These are phyloP conservation scores for Campoplex capitator DNA, from an alignment of 2,888 invertebrate species.

Conservation along the genomic window DNA sequence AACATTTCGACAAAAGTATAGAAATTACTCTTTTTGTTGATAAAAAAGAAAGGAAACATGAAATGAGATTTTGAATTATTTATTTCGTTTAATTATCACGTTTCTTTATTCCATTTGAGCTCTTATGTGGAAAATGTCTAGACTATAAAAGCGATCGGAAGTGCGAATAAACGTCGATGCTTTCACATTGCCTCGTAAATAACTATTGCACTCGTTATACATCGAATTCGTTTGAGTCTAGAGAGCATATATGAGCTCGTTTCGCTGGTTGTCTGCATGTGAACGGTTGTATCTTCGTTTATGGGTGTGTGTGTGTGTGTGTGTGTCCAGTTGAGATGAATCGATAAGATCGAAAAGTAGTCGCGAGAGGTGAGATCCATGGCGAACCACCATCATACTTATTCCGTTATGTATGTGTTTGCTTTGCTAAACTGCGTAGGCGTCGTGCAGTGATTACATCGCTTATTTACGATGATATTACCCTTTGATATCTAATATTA, in stretches of 20 bases:
- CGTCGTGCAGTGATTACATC: constrained; percentile 63
- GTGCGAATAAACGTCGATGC: constrained; percentile 64
- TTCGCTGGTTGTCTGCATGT: constrained; percentile 35
- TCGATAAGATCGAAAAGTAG: constrained; percentile 67
- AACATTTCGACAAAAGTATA: neutral
- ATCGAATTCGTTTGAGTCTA: constrained; percentile 47
- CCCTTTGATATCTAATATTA: constrained; percentile 59
- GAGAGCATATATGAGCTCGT: constrained; percentile 38
- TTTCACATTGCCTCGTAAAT: constrained; percentile 61
- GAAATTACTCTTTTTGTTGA: too few relatives aligned
- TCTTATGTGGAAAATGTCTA: constrained; percentile 42
- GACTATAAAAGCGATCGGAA: constrained; percentile 49
- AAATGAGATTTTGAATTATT: neutral
- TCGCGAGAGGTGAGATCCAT: constrained; percentile 59
- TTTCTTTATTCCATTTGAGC: constrained; percentile 25
- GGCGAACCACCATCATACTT: constrained; percentile 30
- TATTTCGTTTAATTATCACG: constrained; percentile 13
- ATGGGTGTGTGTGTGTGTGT: neutral
- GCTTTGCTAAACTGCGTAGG: constrained; percentile 62
- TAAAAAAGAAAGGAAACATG: neutral
- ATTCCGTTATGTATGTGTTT: constrained; percentile 48
- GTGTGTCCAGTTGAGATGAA: constrained; percentile 50
- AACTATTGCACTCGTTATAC: constrained; percentile 60
- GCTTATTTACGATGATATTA: constrained; percentile 65
- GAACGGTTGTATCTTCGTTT: constrained; percentile 7